A percentile compares a stretch with the other conserved stretches of the same genome.
Evolutionary conservation across 2,113 vertebrate species (phyloP).

Genomic region (Aythya baeri): DNA sequence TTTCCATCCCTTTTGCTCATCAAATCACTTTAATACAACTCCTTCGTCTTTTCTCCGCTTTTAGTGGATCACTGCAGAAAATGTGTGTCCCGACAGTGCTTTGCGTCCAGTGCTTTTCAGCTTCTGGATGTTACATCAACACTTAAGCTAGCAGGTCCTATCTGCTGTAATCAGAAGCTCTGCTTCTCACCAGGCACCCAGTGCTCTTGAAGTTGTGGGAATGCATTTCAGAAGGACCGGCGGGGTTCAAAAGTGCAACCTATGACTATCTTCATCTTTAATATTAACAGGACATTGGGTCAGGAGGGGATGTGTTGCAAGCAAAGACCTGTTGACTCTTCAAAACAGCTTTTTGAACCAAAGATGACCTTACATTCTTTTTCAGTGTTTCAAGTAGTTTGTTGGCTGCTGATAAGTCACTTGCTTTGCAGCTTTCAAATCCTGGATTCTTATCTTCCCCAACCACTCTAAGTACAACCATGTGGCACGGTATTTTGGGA

Average conservation of each 20-base stretch:
- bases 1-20: neutral
- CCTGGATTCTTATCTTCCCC: neutral
- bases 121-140: neutral
- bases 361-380: slow-evolving; percentile 6
- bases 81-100: neutral
- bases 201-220: neutral
- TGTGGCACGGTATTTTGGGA: neutral
- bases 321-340: neutral
- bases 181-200: neutral
- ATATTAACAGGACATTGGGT: slow-evolving; percentile 12
- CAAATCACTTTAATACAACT: neutral
- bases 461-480: neutral
- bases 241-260: neutral
- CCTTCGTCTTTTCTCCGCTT: neutral
- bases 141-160: neutral
- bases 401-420: neutral
- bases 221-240: neutral
- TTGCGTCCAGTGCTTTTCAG: neutral
- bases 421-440: slow-evolving; percentile 15
- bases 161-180: neutral
- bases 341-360: slow-evolving; percentile 11
- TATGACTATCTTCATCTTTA: neutral
- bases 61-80: neutral
- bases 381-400: neutral
- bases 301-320: neutral